Percentiles rank a stretch among this genome's conserved stretches.
phyloP scores from a whole-genome alignment of 1,140 invertebrate genomes.

The Nasonia giraulti region DNA sequence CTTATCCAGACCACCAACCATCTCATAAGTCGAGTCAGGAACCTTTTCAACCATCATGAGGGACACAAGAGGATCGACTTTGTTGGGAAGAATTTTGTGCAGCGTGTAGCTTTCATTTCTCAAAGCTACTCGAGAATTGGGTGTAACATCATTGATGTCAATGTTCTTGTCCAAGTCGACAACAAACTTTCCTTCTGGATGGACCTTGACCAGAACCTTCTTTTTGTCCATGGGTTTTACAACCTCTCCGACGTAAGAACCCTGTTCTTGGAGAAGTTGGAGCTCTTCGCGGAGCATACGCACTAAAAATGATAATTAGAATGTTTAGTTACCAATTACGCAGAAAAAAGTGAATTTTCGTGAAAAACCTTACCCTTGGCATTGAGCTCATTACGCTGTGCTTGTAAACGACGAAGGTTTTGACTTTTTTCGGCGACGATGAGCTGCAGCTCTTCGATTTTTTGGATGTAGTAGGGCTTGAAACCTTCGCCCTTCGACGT shows the following conservation, averaged over 20 bases:
- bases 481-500: slow-evolving; percentile 88
- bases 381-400: slow-evolving; percentile 99
- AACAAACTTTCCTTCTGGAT: slow-evolving; percentile 99
- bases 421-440: slow-evolving; percentile 98
- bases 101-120: slow-evolving; percentile 99
- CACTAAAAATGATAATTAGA: slow-evolving; percentile 77
- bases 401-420: slow-evolving; percentile 97
- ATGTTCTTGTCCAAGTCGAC: slow-evolving; percentile 99
- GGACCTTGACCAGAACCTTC: slow-evolving; percentile 99
- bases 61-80: slow-evolving; percentile 99
- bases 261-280: slow-evolving; percentile 98
- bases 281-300: slow-evolving; percentile 98
- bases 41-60: slow-evolving; percentile 99
- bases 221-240: slow-evolving; percentile 99
- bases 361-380: slow-evolving; percentile 88
- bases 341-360: neutral
- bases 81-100: slow-evolving; percentile 99
- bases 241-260: slow-evolving; percentile 99
- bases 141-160: slow-evolving; percentile 98
- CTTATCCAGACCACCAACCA: slow-evolving; percentile 99
- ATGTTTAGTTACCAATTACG: neutral
- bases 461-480: slow-evolving; percentile 95
- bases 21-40: slow-evolving; percentile 99
- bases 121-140: slow-evolving; percentile 97
- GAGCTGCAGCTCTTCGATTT: slow-evolving; percentile 97